Conservation (phyloP, 2,888 invertebrate genomes). For the Lepidochitona cinerea region DNA sequence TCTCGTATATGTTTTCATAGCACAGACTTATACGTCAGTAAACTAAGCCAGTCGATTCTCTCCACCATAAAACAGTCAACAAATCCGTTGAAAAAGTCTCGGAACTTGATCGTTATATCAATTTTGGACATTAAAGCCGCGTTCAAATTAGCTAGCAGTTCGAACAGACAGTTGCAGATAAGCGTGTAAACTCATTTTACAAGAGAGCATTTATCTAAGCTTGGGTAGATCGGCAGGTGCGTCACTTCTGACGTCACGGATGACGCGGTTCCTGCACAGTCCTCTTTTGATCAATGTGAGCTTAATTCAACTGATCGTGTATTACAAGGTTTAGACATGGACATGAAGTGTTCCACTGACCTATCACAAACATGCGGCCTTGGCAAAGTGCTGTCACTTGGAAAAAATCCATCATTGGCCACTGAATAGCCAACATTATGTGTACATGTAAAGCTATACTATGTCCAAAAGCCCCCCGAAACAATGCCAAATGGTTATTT, state of each 20-base stretch:
- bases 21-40: no score
- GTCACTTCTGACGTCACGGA: neutral
- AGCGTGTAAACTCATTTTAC: neutral
- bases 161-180: neutral
- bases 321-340: neutral
- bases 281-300: neutral
- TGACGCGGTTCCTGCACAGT: neutral
- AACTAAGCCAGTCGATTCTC: no score
- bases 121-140: neutral
- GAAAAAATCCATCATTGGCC: no score
- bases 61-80: no score
- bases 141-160: neutral
- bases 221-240: neutral
- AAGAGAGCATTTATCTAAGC: neutral
- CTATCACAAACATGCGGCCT: neutral
- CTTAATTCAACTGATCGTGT: neutral
- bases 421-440: no score
- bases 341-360: neutral
- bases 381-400: neutral
- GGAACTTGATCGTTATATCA: neutral
- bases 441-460: no score
- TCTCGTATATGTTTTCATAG: no score
- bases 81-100: no score
- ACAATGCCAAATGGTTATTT: no score
- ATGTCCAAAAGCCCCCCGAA: no score